Conservation (phyloP, 2,797 vertebrate genomes). For the Rhyacichthys aspro region DNA sequence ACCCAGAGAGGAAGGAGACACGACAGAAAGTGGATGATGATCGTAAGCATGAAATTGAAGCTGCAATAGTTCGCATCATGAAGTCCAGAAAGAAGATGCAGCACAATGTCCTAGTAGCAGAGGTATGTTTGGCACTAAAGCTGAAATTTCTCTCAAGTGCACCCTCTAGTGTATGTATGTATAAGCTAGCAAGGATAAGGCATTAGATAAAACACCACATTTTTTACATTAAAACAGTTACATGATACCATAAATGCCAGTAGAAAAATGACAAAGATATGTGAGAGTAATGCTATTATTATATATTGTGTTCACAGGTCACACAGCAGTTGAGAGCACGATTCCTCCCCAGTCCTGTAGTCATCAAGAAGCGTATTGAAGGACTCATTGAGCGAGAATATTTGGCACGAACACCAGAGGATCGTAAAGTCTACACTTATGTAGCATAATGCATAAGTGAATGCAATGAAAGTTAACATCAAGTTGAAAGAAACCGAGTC, state of each 20-base stretch:
- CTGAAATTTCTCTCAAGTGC: too few relatives aligned
- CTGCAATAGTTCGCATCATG: slow-evolving; percentile 99
- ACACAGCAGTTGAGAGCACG: slow-evolving; percentile 97
- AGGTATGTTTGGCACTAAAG: too few relatives aligned
- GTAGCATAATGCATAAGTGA: slow-evolving; percentile 91
- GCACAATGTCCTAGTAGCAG: slow-evolving; percentile 98
- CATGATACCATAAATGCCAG: neutral
- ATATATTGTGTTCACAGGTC: slow-evolving; percentile 81
- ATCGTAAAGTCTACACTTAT: slow-evolving; percentile 99
- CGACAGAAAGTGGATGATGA: slow-evolving; percentile 99
- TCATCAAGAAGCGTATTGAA: slow-evolving; percentile 99
- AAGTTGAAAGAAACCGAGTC: slow-evolving; percentile 59
- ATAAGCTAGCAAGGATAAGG: neutral
- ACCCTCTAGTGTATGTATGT: neutral
- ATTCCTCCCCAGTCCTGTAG: slow-evolving; percentile 99
- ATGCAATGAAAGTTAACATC: slow-evolving; percentile 68
- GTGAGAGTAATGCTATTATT: neutral
- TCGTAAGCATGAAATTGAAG: slow-evolving; percentile 99
- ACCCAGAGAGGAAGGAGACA: slow-evolving; percentile 99
- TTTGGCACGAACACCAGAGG: slow-evolving; percentile 99
- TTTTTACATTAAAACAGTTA: neutral
- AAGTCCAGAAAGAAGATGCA: slow-evolving; percentile 99
- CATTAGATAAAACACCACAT: too few relatives aligned
- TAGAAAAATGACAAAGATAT: neutral
- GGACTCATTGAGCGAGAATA: slow-evolving; percentile 99